Base-by-base conservation (phyloP, 2,888 invertebrate species). In the Ommatoiulus sabulosus region DNA sequence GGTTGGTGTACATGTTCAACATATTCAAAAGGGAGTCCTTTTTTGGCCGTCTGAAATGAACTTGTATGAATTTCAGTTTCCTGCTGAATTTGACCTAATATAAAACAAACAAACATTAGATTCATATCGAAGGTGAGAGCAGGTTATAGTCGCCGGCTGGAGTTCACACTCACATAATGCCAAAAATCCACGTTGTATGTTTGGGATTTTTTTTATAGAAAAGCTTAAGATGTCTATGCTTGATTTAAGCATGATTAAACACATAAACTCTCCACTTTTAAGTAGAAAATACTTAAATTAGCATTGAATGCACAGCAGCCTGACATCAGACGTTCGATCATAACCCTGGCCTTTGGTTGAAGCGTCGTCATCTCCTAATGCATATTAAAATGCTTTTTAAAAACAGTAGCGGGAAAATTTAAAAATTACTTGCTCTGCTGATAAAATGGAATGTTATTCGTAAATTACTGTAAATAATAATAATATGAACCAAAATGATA, bases 21-120 rank as follows among this genome's bases (percentile, higher is more conserved):
- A 44, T 48, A 87, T n/a, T 44, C 24, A 17, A 87, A 87, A 3
- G 87, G 87, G 8, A 87, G 24, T 46, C 20, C 48, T 20, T 87
- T 87, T 87, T 87, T 87, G 20, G 87, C 87, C 24, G 17, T 63
- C 44, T 52, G 87, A 12, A 43, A 17, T 24, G 43, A n/a, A 57
- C 87, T 52, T 24, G 87, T 72, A 87, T 63, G 72, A 20, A 72
- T 20, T 24, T 72, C 8, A 24, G n/a, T 20, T 72, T 72, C 6
- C 24, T 24, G 72, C 10, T 72, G 72, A 72, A 72, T 8, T 72
- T 72, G 20, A 72, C 8, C 72, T 72, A 72, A 24, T 20, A 72
- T 63, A 20, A n/a, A 24, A 72, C 48, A 72, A 8, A n/a, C 57
- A 57, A 8, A 35, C 35, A 35, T 2, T 35, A 35, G 35, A 35